Percentiles rank a stretch among this genome's conserved stretches.
Evolutionary conservation across 2,888 invertebrate species (phyloP).

Genomic region (Cerastoderma edule): DNA sequence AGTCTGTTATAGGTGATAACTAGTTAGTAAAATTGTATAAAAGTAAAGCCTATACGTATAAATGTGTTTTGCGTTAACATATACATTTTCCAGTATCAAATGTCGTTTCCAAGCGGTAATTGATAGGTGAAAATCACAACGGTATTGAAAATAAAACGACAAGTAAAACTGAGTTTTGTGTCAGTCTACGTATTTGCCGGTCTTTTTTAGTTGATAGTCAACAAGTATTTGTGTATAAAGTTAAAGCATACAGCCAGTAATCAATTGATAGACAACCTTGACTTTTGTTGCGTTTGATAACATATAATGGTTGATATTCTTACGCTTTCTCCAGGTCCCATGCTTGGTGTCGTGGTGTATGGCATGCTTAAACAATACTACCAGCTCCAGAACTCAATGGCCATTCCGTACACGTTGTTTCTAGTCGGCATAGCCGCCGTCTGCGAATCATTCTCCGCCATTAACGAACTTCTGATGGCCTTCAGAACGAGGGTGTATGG

Average conservation of each 20-base stretch:
- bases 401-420: constrained; percentile 38
- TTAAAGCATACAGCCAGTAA: too few species aligned
- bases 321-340: constrained; percentile 50
- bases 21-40: too few species aligned
- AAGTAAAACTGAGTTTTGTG: neutral
- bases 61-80: too few species aligned
- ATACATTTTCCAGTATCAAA: too few species aligned
- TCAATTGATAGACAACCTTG: too few species aligned
- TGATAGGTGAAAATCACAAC: too few species aligned
- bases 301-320: too few species aligned
- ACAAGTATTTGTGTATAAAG: too few species aligned
- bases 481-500: constrained; percentile 30
- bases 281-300: too few species aligned
- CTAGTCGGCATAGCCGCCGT: constrained; percentile 33
- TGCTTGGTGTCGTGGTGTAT: constrained; percentile 35
- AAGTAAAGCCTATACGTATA: too few species aligned
- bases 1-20: neutral
- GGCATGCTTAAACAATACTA: constrained; percentile 27
- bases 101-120: too few species aligned
- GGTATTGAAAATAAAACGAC: too few species aligned
- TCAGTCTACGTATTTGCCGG: neutral
- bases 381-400: constrained; percentile 23
- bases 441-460: constrained; percentile 31
- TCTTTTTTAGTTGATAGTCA: neutral
- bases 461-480: constrained; percentile 35